phyloP scores from a whole-genome alignment of 2,888 invertebrate species.

The Palloptera scutellata region DNA sequence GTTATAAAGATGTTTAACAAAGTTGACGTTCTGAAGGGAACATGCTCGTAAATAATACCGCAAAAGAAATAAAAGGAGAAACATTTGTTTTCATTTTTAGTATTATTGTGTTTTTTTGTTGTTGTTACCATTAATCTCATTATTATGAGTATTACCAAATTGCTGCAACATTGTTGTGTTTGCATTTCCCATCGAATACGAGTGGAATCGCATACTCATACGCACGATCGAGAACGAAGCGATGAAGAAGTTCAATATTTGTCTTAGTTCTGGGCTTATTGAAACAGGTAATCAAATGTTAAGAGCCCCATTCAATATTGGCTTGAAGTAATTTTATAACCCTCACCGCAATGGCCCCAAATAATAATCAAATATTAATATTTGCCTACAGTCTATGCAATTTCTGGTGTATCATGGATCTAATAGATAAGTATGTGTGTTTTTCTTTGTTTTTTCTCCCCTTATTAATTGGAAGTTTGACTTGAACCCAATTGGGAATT shows the following conservation, averaged over 20 bases:
- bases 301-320: slow-evolving; percentile 21
- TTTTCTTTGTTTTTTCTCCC: too few relatives aligned
- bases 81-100: neutral
- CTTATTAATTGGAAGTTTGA: too few relatives aligned
- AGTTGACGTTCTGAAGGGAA: slow-evolving; percentile 40
- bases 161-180: slow-evolving; percentile 26
- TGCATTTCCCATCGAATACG: slow-evolving; percentile 24
- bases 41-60: slow-evolving; percentile 32
- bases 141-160: slow-evolving; percentile 13
- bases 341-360: slow-evolving; percentile 9
- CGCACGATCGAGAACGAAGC: too few relatives aligned
- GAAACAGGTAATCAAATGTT: too few relatives aligned
- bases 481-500: too few relatives aligned
- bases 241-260: too few relatives aligned
- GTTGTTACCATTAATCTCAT: neutral
- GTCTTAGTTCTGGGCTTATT: too few relatives aligned
- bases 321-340: slow-evolving; percentile 18
- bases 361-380: too few relatives aligned
- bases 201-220: neutral
- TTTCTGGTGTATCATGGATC: too few relatives aligned
- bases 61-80: too few relatives aligned
- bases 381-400: too few relatives aligned
- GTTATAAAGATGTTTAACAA: slow-evolving; percentile 52
- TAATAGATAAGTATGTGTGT: too few relatives aligned
- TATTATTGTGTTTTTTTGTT: slow-evolving; percentile 10